Base-by-base conservation (phyloP, 2,797 vertebrate genomes). In the Enteromius unitaeniatus region DNA sequence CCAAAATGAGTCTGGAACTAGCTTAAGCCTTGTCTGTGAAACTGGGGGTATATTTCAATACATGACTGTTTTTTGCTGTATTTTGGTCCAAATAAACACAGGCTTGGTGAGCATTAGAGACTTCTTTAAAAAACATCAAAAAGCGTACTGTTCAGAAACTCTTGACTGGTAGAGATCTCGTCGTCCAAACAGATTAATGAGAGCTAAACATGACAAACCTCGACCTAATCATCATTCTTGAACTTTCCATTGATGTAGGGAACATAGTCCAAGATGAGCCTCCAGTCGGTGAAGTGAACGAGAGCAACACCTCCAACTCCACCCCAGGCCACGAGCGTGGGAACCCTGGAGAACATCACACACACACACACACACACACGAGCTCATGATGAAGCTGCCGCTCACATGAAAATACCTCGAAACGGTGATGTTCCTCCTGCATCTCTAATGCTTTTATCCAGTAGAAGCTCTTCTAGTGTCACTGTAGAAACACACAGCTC, bases 211-310 rank as follows among this genome's bases (percentile, higher is more conserved):
- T 0, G 13, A 51, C 60, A 21, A 53, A 82, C 81, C 81, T 67
- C 21, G 53, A 17, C 92, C 92, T 93, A 95, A 1, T 95, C 91
- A 0, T 97, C 94, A 0, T 91, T 94, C 90, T 96, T 97, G 84
- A 95, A 99, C 88, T 99, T 99, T 85, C 97, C 96, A 0, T 87
- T 92, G 68, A 99, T 87, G 90, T 98, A 99, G 6, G 97, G 97
- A n/a, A 99, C 96, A 45, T 96, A 97, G 83, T 97, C 96, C 85
- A 99, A 91, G 87, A 99, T 21, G 82, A 97, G 34, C 78, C 93
- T 90, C 97, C 97, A 99, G 86, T 98, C 97, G 9, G 97, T 97
- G 86, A 93, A 85, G 94, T 97, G 96, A 55, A 99, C 91, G 28
- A 98, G 19, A 34, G 93, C 95, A 15, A 97, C 89, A 0, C 93